These are phyloP conservation scores for Hoplias malabaricus DNA, from an alignment of 2,113 vertebrate genomes.

Conservation along the genomic window DNA sequence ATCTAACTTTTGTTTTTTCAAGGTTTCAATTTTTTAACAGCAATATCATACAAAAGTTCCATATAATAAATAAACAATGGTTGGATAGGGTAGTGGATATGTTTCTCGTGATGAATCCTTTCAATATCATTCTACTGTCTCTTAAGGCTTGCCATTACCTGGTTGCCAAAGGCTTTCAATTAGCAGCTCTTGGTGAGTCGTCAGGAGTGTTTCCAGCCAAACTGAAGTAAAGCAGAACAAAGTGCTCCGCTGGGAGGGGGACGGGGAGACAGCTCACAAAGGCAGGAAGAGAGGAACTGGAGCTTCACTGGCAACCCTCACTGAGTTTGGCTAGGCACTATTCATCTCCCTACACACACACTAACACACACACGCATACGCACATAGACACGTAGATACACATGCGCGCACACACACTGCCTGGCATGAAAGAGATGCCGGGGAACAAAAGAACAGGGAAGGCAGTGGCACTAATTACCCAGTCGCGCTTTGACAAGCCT, in stretches of 20 bases:
- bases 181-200: constrained; percentile 50
- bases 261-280: constrained; percentile 30
- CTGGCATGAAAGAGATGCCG: constrained; percentile 18
- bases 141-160: constrained; percentile 31
- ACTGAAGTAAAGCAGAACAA: constrained; percentile 60
- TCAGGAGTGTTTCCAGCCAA: constrained; percentile 57
- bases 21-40: too few relatives aligned
- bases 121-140: constrained; percentile 15
- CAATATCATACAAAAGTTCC: too few relatives aligned
- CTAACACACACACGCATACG: constrained; percentile 9
- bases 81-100: too few relatives aligned
- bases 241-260: constrained; percentile 62
- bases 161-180: constrained; percentile 63
- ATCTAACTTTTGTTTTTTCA: too few relatives aligned
- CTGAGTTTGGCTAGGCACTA: constrained; percentile 22
- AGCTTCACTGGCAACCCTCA: constrained; percentile 20
- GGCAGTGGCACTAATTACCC: constrained; percentile 34
- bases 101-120: constrained; percentile 34
- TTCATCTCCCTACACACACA: constrained; percentile 27
- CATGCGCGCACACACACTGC: constrained; percentile 4
- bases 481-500: constrained; percentile 27
- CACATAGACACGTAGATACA: background rate
- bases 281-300: constrained; percentile 53
- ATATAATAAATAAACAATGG: too few relatives aligned
- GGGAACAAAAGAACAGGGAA: constrained; percentile 37